phyloP scores from a whole-genome alignment of 2,888 invertebrate genomes.

The Arctia plantaginis region DNA sequence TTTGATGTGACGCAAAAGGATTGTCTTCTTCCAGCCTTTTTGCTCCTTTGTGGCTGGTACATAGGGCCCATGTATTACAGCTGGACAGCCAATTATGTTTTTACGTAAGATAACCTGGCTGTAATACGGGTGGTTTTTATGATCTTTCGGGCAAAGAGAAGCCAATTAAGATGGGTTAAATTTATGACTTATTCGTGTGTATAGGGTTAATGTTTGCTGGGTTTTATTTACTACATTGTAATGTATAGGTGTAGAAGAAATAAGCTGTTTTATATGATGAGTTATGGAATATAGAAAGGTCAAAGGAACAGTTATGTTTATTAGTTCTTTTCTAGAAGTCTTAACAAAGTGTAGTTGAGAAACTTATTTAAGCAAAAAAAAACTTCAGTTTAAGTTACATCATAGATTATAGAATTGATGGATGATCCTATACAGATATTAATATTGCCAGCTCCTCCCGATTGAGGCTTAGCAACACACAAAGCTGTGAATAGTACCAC shows the following conservation, averaged over 20 bases:
- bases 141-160: background rate
- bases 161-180: slow-evolving; percentile 1
- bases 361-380: no score
- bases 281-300: background rate
- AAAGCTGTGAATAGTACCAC: background rate
- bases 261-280: background rate
- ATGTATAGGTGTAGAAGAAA: background rate
- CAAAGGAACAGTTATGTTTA: background rate
- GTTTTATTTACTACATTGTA: background rate
- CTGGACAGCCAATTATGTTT: slow-evolving; percentile 19
- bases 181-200: background rate
- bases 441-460: background rate
- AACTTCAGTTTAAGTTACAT: no score
- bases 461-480: background rate
- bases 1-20: slow-evolving; percentile 63
- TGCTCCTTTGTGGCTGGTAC: slow-evolving; percentile 14
- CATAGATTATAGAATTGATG: no score
- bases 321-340: no score
- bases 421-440: no score
- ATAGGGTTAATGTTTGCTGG: background rate
- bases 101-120: slow-evolving; percentile 1
- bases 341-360: no score
- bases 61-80: background rate
- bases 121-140: background rate
- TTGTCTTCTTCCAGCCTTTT: slow-evolving; percentile 55